Percentiles rank a stretch among this genome's conserved stretches.
phyloP scores from a whole-genome alignment of 2,113 vertebrate species.

The Oreotrochilus melanogaster region DNA sequence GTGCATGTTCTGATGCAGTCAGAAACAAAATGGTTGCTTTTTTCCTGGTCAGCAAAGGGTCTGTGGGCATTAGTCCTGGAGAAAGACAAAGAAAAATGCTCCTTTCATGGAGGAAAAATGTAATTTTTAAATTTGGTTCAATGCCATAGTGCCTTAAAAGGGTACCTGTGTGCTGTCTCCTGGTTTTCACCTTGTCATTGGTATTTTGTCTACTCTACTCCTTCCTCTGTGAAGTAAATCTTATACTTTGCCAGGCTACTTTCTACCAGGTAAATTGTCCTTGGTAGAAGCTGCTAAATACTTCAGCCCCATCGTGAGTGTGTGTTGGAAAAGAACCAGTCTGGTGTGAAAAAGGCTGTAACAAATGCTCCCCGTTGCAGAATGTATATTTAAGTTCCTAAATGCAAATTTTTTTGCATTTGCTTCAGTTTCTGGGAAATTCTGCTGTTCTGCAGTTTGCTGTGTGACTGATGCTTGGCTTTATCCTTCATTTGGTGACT shows the following conservation, averaged over 20 bases:
- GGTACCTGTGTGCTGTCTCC: neutral
- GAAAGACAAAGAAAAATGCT: neutral
- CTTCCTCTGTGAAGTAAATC: neutral
- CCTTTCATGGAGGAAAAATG: neutral
- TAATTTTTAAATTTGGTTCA: neutral
- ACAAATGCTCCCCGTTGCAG: neutral
- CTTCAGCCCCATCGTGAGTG: neutral
- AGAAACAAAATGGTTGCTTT: neutral
- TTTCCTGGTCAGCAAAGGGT: accelerated
- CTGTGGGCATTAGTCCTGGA: neutral
- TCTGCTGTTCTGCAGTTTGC: neutral
- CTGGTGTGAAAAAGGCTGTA: neutral
- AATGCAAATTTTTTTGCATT: neutral
- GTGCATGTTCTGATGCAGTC: neutral
- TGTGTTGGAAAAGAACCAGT: neutral
- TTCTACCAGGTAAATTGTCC: neutral
- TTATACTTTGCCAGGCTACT: neutral
- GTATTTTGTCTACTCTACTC: neutral
- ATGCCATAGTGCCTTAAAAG: neutral
- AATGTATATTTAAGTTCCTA: accelerated
- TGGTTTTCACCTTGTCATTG: neutral
- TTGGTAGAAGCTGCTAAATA: neutral
- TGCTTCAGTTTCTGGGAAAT: neutral
- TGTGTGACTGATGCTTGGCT: neutral
- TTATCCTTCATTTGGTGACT: neutral